Base-by-base conservation (phyloP, 2,113 vertebrate genomes). In the Fulmarus glacialis region DNA sequence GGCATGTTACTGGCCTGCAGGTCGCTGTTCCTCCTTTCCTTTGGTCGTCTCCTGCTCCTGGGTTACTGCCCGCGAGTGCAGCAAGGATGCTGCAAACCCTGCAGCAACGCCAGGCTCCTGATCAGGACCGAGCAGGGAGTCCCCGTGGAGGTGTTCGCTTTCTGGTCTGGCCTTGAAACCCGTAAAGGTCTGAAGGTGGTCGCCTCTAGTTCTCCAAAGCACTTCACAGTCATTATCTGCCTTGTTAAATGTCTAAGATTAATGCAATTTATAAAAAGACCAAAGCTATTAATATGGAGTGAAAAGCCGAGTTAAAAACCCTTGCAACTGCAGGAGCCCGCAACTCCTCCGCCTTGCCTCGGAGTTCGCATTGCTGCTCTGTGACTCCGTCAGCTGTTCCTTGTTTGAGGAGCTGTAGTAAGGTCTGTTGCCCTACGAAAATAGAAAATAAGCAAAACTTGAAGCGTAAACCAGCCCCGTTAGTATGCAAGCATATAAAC, bases 301-400 rank as follows among this genome's bases (percentile, higher is more conserved):
- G 75, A 72, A 91, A 82, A 82, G 23, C 17, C 59, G 71, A 48
- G 70, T 68, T 75, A 92, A 91, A 93, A 95, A 86, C 89, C 83
- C 58, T 92, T 58, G 36, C 59, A 86, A 11, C 24, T 75, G 58
- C 48, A 52, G 45, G 71, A 90, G 82, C 80, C 55, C 30, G 93
- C 67, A 60, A 26, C 27, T 92, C 36, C 80, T 96, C 63, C 7
- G 42, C 75, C 45, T 81, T 29, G 48, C 72, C 83, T 86, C 4
- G 2, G 43, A 62, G 72, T 77, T 83, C 83, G 59, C 50, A 21
- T 45, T 64, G 67, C 63, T 83, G 83, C 72, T 66, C 80, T 8
- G 4, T 27, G 32, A 59, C 43, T 83, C 67, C n/a, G 30, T 66
- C 89, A 89, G 67, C 79, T 83, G 67, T 68, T 72, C 78, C 90